A percentile compares a stretch with the other conserved stretches of the same genome.
phyloP scores from a whole-genome alignment of 2,113 vertebrate genomes.

The Labrus mixtus region DNA sequence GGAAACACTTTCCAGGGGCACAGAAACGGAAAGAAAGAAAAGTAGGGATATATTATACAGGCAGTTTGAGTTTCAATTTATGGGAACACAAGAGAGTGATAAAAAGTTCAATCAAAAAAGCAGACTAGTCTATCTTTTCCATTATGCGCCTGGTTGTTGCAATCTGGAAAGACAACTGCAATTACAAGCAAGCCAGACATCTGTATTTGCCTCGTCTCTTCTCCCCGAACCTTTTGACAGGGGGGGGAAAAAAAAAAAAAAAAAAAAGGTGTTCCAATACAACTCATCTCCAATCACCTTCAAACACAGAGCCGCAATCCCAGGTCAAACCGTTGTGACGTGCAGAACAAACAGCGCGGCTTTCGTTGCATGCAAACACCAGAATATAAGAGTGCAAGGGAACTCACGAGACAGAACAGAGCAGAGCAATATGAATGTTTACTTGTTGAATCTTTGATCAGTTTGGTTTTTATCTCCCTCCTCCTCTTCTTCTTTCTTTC shows the following conservation, averaged over 20 bases:
- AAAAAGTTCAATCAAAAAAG: conserved; percentile 29
- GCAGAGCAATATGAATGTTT: conserved; percentile 67
- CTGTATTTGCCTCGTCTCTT: conserved; percentile 22
- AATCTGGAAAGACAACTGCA: conserved; percentile 40
- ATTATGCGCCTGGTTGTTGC: conserved; percentile 46
- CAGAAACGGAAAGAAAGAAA: conserved; percentile 7
- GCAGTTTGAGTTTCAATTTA: conserved; percentile 29
- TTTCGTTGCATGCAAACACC: conserved; percentile 22
- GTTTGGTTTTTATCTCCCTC: conserved; percentile 64
- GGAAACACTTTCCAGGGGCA: conserved; percentile 53
- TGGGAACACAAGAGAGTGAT: conserved; percentile 31
- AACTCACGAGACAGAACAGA: not conserved
- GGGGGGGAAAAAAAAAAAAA: no score
- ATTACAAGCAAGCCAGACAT: conserved; percentile 29
- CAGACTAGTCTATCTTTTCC: conserved; percentile 26
- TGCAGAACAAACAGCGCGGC: not conserved
- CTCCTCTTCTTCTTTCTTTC: conserved; percentile 11
- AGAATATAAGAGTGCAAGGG: not conserved
- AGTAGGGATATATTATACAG: not conserved
- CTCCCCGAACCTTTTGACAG: conserved; percentile 8
- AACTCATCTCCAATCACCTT: conserved; percentile 57
- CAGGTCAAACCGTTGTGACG: conserved; percentile 27
- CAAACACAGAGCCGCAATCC: conserved; percentile 25
- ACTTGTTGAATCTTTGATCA: conserved; percentile 82
- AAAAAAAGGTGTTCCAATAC: conserved; percentile 5